Evolutionary conservation across 2,888 invertebrate genomes (phyloP).

Genomic region (Tipula vernalis): DNA sequence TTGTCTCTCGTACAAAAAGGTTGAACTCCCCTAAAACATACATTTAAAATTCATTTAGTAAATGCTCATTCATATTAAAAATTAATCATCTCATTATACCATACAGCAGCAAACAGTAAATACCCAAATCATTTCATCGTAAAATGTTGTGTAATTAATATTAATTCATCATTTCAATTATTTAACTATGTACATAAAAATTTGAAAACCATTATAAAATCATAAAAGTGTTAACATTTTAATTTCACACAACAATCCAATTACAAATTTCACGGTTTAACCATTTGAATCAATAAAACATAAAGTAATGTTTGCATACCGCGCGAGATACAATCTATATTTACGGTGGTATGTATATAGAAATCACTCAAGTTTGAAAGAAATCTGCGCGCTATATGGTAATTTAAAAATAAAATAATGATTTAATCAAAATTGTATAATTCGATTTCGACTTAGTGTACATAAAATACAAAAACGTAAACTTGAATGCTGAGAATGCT

Average conservation of each 20-base stretch:
- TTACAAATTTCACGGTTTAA: not conserved
- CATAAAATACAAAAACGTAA: not conserved
- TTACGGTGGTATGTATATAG: not conserved
- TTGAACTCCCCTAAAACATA: too few species aligned
- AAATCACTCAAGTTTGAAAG: not conserved
- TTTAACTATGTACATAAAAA: not conserved
- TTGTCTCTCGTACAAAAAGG: too few species aligned
- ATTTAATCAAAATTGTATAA: not conserved
- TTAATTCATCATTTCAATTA: not conserved
- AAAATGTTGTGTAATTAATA: not conserved
- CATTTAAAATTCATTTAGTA: not conserved
- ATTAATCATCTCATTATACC: not conserved
- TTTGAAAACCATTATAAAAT: not conserved
- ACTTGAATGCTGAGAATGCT: too few species aligned
- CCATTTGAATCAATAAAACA: conserved; percentile 4
- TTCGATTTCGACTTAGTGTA: not conserved
- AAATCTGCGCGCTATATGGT: not conserved
- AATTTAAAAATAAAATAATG: not conserved
- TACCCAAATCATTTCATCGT: not conserved
- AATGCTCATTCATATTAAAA: not conserved
- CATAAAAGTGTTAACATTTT: not conserved
- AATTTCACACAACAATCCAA: conserved; percentile 4
- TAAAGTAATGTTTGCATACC: not conserved
- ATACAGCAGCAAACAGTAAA: not conserved
- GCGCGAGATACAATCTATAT: not conserved